These are phyloP conservation scores for Trichopoda pennipes DNA, from an alignment of 2,888 invertebrate genomes.

Conservation along the genomic window DNA sequence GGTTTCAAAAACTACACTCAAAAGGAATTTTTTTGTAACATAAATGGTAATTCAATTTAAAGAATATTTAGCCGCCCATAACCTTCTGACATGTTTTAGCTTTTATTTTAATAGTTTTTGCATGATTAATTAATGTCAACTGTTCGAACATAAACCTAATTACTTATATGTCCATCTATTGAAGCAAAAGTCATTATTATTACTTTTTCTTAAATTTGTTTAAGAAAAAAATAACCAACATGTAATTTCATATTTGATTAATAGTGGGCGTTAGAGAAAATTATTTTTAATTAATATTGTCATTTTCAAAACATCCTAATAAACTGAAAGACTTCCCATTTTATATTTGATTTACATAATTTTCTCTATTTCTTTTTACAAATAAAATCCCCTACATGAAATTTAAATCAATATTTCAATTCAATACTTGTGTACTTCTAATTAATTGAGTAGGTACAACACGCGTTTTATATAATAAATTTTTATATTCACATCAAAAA, in stretches of 20 bases:
- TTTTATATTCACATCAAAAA: slow-evolving; percentile 37
- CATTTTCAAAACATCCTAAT: neutral
- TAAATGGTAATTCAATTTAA: no score
- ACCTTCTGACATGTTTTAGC: neutral
- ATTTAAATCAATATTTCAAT: slow-evolving; percentile 26
- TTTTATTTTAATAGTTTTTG: neutral
- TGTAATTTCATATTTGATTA: slow-evolving; percentile 38
- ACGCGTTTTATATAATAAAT: slow-evolving; percentile 54
- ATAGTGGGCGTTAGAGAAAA: slow-evolving; percentile 58
- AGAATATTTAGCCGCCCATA: no score
- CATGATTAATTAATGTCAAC: neutral
- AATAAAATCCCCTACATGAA: slow-evolving; percentile 12
- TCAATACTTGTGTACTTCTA: neutral
- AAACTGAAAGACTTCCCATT: slow-evolving; percentile 4
- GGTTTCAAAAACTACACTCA: no score
- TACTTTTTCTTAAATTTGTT: slow-evolving; percentile 3
- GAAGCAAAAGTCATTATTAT: slow-evolving; percentile 27
- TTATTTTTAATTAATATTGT: slow-evolving; percentile 34
- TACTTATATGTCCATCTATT: slow-evolving; percentile 4
- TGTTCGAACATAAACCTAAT: neutral
- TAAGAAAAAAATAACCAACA: neutral
- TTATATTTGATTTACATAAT: slow-evolving; percentile 1
- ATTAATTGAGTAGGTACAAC: slow-evolving; percentile 56
- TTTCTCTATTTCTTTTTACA: slow-evolving; percentile 14
- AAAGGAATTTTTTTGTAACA: no score